Percentiles rank a stretch among this genome's conserved stretches.
These are phyloP conservation scores for Hymenochirus boettgeri DNA, from an alignment of 2,113 vertebrate genomes.

Conservation along the genomic window DNA sequence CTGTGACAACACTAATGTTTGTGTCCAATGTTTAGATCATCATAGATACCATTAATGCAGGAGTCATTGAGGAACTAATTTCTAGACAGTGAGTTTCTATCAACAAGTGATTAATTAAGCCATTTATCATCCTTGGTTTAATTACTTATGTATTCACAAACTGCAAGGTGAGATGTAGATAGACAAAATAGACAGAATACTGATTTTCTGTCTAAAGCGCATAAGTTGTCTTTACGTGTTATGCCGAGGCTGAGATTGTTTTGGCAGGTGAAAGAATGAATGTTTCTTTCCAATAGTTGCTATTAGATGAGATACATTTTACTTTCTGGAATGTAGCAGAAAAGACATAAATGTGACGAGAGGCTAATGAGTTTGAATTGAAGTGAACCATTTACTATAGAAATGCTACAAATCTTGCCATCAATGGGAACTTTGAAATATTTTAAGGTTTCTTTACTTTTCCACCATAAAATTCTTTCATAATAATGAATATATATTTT, in stretches of 20 bases:
- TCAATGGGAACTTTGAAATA: neutral
- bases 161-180: neutral
- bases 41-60: neutral
- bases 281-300: neutral
- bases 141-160: slow-evolving; percentile 5
- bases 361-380: neutral
- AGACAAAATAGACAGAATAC: slow-evolving; percentile 7
- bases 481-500: slow-evolving; percentile 17
- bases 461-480: neutral
- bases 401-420: neutral
- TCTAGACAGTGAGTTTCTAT: neutral
- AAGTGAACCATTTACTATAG: neutral
- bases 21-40: slow-evolving; percentile 5
- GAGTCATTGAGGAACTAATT: slow-evolving; percentile 5
- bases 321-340: too few species aligned
- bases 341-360: neutral
- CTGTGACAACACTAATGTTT: slow-evolving; percentile 7
- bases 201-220: neutral
- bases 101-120: slow-evolving; percentile 22
- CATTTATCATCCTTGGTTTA: slow-evolving; percentile 6
- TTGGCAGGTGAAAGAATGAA: neutral
- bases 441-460: neutral
- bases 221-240: neutral
- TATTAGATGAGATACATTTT: neutral
- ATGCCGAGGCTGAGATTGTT: neutral